Evolutionary conservation across 2,888 invertebrate species (phyloP).

Genomic region (Drosophila lutescens): DNA sequence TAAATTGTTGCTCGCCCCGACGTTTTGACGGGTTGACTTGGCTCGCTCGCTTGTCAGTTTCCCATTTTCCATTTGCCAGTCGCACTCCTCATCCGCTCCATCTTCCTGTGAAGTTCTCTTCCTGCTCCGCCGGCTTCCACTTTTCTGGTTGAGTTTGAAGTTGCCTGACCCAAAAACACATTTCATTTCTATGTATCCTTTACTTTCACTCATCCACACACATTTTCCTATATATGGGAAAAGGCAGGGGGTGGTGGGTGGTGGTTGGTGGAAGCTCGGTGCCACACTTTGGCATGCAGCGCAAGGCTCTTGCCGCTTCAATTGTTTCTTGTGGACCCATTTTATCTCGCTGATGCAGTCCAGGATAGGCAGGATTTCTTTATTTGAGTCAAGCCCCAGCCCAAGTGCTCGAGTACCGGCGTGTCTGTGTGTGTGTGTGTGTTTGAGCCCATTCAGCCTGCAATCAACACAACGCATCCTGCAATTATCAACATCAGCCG

Average conservation of each 20-base stretch:
- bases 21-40: constrained; percentile 37
- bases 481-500: constrained; percentile 73
- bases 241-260: not conserved
- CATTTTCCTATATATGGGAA: not conserved
- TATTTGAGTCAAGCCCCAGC: constrained; percentile 74
- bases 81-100: constrained; percentile 31
- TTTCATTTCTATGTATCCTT: constrained; percentile 71
- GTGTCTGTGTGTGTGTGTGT: constrained; percentile 17
- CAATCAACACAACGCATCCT: constrained; percentile 80
- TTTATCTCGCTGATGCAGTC: constrained; percentile 55
- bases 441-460: constrained; percentile 63
- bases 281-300: constrained; percentile 41
- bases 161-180: constrained; percentile 83
- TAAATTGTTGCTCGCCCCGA: constrained; percentile 58
- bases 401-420: constrained; percentile 48
- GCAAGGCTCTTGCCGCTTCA: constrained; percentile 60
- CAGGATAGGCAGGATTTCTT: constrained; percentile 75
- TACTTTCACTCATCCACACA: constrained; percentile 73
- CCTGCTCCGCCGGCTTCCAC: constrained; percentile 56
- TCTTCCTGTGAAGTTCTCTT: constrained; percentile 13
- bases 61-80: constrained; percentile 51
- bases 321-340: constrained; percentile 68
- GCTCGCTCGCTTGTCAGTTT: constrained; percentile 33
- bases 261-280: not conserved
- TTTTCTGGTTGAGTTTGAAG: constrained; percentile 57